Percentiles rank a stretch among this genome's conserved stretches.
Conservation (phyloP, 2,113 vertebrate species). For the Meleagris gallopavo region DNA sequence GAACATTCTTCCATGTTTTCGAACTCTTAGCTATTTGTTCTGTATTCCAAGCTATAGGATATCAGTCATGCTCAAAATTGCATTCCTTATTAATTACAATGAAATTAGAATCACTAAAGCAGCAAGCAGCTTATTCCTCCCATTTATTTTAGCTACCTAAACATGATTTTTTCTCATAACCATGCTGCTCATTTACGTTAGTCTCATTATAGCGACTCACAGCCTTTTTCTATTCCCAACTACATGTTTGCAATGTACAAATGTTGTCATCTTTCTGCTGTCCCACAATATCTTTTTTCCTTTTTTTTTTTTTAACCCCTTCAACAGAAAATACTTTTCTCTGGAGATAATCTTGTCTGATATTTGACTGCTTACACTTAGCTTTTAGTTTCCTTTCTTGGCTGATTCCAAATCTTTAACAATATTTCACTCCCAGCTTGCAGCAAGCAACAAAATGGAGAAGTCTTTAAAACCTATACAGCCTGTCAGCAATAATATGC, state of each 20-base stretch:
- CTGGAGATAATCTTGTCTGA: not conserved
- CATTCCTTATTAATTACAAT: not conserved
- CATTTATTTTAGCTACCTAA: not conserved
- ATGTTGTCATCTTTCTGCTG: not conserved
- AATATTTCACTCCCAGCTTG: constrained; percentile 33
- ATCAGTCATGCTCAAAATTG: not conserved
- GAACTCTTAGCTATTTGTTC: not conserved
- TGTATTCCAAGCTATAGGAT: not conserved
- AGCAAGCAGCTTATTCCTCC: not conserved
- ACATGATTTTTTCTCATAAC: not conserved
- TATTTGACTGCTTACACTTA: not conserved
- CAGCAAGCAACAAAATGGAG: constrained; percentile 20
- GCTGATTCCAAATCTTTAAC: not conserved
- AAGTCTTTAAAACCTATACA: constrained; percentile 17
- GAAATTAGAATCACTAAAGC: not conserved
- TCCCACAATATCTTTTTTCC: not conserved
- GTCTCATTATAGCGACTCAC: not conserved
- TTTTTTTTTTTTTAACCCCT: not conserved
- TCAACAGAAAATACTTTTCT: not conserved
- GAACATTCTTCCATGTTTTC: not conserved
- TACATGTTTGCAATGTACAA: not conserved
- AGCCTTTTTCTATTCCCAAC: not conserved
- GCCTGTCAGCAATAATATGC: constrained; percentile 39
- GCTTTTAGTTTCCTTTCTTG: not conserved
- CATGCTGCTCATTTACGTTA: not conserved